Percentiles rank a stretch among this genome's conserved stretches.
Conservation (phyloP, 2,113 vertebrate species). For the Myodes glareolus region DNA sequence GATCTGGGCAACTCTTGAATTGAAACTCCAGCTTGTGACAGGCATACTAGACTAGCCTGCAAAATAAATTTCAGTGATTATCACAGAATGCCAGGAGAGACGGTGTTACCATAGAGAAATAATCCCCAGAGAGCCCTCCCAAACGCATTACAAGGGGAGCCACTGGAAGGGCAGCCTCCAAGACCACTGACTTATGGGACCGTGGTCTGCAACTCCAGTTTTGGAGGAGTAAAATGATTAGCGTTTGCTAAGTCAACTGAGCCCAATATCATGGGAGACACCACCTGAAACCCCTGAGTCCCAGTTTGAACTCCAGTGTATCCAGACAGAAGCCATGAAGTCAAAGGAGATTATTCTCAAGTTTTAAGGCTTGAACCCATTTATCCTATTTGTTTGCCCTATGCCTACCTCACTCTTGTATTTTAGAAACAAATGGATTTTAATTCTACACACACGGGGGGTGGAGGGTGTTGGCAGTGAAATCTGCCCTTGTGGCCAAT, state of each 20-base stretch:
- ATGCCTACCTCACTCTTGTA: neutral
- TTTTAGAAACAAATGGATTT: neutral
- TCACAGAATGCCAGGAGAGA: neutral
- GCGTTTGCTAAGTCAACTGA: neutral
- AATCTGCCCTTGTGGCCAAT: neutral
- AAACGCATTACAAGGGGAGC: neutral
- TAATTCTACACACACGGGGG: neutral
- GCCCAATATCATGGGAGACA: neutral
- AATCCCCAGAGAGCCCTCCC: neutral
- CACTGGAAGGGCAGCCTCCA: neutral
- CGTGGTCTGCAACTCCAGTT: neutral
- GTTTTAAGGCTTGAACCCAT: neutral
- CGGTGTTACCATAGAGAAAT: neutral
- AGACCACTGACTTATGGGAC: neutral
- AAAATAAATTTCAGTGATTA: neutral
- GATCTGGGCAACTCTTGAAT: neutral
- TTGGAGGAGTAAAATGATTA: neutral
- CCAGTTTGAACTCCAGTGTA: neutral
- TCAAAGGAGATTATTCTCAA: neutral
- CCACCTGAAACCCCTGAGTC: neutral
- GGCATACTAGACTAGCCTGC: too few relatives aligned
- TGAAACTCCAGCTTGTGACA: neutral
- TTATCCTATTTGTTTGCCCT: neutral
- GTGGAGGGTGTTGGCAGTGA: fast-evolving
- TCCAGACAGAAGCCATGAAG: neutral